phyloP scores from a whole-genome alignment of 2,888 invertebrate genomes.

The Ennomos erosarius region DNA sequence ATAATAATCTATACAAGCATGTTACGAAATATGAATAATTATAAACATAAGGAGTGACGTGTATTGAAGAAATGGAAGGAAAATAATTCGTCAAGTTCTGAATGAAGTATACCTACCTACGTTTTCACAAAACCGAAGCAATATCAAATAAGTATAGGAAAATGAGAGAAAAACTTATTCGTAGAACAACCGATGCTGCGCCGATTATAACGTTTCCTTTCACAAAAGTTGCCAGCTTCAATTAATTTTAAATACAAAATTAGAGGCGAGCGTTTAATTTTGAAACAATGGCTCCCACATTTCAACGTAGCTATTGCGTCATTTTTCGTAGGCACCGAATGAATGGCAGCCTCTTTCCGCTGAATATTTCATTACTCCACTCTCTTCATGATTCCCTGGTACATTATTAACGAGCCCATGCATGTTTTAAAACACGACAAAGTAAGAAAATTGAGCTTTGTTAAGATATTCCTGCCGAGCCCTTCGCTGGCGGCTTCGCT shows the following conservation, averaged over 20 bases:
- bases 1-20: too few species aligned
- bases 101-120: too few species aligned
- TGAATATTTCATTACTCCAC: conserved; percentile 60
- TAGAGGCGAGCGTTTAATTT: conserved; percentile 29
- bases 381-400: conserved; percentile 55
- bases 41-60: too few species aligned
- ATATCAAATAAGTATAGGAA: too few species aligned
- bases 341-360: conserved; percentile 36
- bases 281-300: conserved; percentile 28
- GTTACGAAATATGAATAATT: too few species aligned
- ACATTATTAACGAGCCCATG: conserved; percentile 57
- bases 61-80: too few species aligned
- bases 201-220: conserved; percentile 11
- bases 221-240: conserved; percentile 21
- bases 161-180: too few species aligned
- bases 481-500: neutral
- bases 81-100: too few species aligned
- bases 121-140: too few species aligned
- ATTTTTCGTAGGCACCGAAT: conserved; percentile 37
- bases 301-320: conserved; percentile 33
- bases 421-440: conserved; percentile 42
- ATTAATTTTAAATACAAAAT: conserved; percentile 31
- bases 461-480: conserved; percentile 4
- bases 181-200: neutral
- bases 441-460: conserved; percentile 25